Evolutionary conservation across 2,797 vertebrate species (phyloP).

Genomic region (Hephaestus fuliginosus): DNA sequence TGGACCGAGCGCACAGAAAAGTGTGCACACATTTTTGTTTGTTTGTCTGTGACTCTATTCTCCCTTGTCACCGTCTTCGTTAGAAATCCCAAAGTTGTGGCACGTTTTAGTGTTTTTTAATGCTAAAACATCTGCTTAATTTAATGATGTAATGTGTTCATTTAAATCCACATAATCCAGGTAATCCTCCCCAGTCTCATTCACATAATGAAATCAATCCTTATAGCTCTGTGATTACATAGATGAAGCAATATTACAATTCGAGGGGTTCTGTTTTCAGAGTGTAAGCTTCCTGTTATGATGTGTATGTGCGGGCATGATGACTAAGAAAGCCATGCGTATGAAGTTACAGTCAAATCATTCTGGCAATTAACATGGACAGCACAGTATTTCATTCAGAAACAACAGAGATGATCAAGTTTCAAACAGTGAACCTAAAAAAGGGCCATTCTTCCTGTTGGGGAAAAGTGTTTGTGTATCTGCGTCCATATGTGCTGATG

Average conservation of each 20-base stretch:
- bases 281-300: slow-evolving; percentile 32
- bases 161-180: slow-evolving; percentile 27
- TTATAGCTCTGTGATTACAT: neutral
- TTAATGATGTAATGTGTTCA: neutral
- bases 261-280: slow-evolving; percentile 12
- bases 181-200: slow-evolving; percentile 10
- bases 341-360: slow-evolving; percentile 66
- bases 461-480: slow-evolving; percentile 54
- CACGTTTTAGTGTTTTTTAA: slow-evolving; percentile 8
- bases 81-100: slow-evolving; percentile 8
- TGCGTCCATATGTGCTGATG: slow-evolving; percentile 55
- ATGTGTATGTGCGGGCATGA: slow-evolving; percentile 19
- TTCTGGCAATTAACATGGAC: slow-evolving; percentile 47
- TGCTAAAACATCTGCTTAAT: slow-evolving; percentile 31
- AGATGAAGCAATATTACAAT: slow-evolving; percentile 28
- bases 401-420: slow-evolving; percentile 52
- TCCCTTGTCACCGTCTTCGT: slow-evolving; percentile 57
- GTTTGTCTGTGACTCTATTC: slow-evolving; percentile 54
- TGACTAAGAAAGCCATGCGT: slow-evolving; percentile 20
- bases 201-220: slow-evolving; percentile 31
- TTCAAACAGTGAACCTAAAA: slow-evolving; percentile 43
- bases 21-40: slow-evolving; percentile 60
- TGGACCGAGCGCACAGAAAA: slow-evolving; percentile 68
- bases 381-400: slow-evolving; percentile 52
- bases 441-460: slow-evolving; percentile 41